A percentile compares a stretch with the other conserved stretches of the same genome.
Conservation (phyloP, 2,797 vertebrate species). For the Trematomus bernacchii region DNA sequence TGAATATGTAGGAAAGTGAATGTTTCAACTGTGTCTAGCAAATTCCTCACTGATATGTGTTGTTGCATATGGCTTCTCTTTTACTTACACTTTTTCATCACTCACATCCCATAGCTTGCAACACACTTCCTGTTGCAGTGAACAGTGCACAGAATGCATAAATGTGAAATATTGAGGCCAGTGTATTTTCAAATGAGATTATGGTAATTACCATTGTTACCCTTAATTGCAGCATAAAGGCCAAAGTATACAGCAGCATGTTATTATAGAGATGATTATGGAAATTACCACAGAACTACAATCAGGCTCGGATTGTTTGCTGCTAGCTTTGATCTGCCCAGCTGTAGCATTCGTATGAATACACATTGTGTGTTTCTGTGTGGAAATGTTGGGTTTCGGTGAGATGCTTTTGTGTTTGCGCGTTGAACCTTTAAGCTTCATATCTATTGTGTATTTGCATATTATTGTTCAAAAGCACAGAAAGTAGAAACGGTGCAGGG, state of each 20-base stretch:
- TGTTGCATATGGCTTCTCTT: too few relatives aligned
- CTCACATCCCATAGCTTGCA: not conserved
- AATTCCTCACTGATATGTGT: too few relatives aligned
- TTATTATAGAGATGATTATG: slow-evolving; percentile 58
- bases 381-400: not conserved
- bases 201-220: slow-evolving; percentile 47
- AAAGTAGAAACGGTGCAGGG: not conserved
- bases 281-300: slow-evolving; percentile 55
- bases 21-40: too few relatives aligned
- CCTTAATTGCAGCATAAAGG: slow-evolving; percentile 50
- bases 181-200: slow-evolving; percentile 36
- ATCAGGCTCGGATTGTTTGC: slow-evolving; percentile 50
- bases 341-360: not conserved
- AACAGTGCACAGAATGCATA: slow-evolving; percentile 9
- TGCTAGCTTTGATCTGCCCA: slow-evolving; percentile 31
- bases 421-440: not conserved
- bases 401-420: slow-evolving; percentile 3
- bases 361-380: slow-evolving; percentile 8
- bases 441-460: not conserved
- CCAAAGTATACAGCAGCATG: slow-evolving; percentile 44
- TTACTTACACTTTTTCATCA: not conserved
- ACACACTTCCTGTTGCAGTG: not conserved
- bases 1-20: too few relatives aligned
- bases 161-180: slow-evolving; percentile 29
- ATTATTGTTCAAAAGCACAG: not conserved